Evolutionary conservation across 1,140 invertebrate genomes (phyloP).

Genomic region (Calosoma granatense): DNA sequence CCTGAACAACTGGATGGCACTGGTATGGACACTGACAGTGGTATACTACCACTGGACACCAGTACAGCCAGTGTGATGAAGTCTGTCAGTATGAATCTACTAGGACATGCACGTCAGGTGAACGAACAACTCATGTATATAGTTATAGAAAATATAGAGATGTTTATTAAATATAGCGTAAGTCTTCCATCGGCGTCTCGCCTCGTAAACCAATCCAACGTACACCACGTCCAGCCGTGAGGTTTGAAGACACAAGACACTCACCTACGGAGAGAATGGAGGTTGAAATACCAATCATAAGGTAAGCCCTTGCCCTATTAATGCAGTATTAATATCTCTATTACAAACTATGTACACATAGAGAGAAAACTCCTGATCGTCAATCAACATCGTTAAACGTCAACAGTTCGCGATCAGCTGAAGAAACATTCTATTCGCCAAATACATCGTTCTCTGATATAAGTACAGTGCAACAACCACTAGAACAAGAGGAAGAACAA

Average conservation of each 20-base stretch:
- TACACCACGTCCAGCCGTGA: constrained; percentile 15
- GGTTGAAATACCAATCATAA: not conserved
- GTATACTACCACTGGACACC: not conserved
- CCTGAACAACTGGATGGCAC: constrained; percentile 10
- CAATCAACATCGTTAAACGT: constrained; percentile 11
- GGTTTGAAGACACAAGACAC: constrained; percentile 17
- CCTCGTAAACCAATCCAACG: not conserved
- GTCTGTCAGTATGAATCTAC: not conserved
- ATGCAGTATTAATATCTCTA: no score
- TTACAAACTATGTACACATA: no score
- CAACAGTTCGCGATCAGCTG: constrained; percentile 17
- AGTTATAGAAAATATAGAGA: no score
- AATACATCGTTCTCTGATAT: constrained; percentile 16
- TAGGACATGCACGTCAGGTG: not conserved
- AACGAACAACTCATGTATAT: no score
- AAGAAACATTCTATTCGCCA: constrained; percentile 22
- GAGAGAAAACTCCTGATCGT: constrained; percentile 2
- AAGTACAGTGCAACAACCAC: not conserved
- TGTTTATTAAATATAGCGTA: no score
- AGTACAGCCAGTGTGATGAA: not conserved
- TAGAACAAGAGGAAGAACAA: not conserved
- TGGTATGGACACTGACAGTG: not conserved
- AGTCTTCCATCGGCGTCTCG: not conserved
- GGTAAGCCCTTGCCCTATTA: no score
- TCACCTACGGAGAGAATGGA: constrained; percentile 6